Percentiles rank a stretch among this genome's conserved stretches.
These are phyloP conservation scores for Holothuria leucospilota DNA, from an alignment of 53 echinoderm and acorn worm species.

Conservation along the genomic window DNA sequence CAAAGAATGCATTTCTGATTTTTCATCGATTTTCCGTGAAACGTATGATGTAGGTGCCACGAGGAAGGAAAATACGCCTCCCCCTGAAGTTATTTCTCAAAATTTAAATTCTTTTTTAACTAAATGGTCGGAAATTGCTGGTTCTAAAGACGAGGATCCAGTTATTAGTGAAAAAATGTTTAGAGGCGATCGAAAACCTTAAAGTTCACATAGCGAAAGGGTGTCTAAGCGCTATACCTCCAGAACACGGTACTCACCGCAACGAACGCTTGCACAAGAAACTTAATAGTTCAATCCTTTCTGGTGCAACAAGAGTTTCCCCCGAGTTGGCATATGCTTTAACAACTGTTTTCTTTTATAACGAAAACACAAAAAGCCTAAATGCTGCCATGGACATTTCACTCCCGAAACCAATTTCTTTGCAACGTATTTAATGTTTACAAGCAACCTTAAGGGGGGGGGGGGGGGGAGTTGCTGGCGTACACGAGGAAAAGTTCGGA, in stretches of 20 bases:
- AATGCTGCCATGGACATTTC: too few species aligned
- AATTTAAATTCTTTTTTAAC: neutral
- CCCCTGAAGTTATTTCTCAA: neutral
- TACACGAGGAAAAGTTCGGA: neutral
- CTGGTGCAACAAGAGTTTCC: neutral
- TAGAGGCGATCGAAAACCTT: neutral
- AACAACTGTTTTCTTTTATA: neutral
- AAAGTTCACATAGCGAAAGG: neutral
- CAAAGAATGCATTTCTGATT: neutral
- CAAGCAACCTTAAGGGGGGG: neutral
- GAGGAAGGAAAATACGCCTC: neutral
- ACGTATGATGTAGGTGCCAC: neutral
- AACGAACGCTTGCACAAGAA: neutral
- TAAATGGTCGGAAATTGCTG: neutral
- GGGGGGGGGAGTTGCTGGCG: neutral
- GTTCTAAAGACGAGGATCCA: neutral
- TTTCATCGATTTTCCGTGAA: neutral
- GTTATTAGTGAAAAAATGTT: neutral
- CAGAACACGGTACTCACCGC: neutral
- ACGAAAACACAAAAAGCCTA: neutral
- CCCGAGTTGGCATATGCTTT: neutral
- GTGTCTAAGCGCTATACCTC: neutral
- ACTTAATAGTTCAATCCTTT: neutral
- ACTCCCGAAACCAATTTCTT: too few species aligned
- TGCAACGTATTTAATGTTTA: neutral